Percentiles rank a stretch among this genome's conserved stretches.
Conservation (phyloP, 1,140 invertebrate genomes). For the Anastrepha ludens region DNA sequence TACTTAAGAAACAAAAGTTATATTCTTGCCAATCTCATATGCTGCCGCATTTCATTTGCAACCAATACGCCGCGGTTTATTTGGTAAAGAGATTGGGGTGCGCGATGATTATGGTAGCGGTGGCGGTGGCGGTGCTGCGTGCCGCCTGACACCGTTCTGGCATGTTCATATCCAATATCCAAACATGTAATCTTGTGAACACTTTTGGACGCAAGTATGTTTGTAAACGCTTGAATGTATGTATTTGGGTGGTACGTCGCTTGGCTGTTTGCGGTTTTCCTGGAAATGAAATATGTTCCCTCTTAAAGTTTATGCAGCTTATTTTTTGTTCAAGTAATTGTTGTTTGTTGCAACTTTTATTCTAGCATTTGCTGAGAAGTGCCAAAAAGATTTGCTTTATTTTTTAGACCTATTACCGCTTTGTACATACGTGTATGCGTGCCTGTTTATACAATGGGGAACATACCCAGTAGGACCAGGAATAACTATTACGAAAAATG, state of each 20-base stretch:
- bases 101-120: neutral
- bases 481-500: too few relatives aligned
- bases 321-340: conserved; percentile 33
- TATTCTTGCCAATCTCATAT: neutral
- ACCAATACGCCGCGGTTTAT: neutral
- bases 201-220: neutral
- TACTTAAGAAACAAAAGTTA: conserved; percentile 47
- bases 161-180: neutral
- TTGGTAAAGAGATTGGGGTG: neutral
- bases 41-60: conserved; percentile 27
- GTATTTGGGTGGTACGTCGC: conserved; percentile 4
- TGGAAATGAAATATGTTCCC: conserved; percentile 55
- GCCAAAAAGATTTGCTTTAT: conserved; percentile 24
- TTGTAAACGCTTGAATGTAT: conserved; percentile 11
- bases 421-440: too few relatives aligned
- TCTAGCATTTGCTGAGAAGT: conserved; percentile 36
- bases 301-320: conserved; percentile 47
- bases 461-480: too few relatives aligned
- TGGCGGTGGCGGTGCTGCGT: conserved; percentile 1
- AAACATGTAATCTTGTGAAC: neutral
- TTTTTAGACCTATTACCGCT: conserved; percentile 5
- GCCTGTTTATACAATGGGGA: too few relatives aligned
- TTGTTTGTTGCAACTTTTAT: conserved; percentile 44
- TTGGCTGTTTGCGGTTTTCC: conserved; percentile 32
- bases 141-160: conserved; percentile 1